Conservation (phyloP, 64 coral and sea anemone species). For the Montipora sp. region DNA sequence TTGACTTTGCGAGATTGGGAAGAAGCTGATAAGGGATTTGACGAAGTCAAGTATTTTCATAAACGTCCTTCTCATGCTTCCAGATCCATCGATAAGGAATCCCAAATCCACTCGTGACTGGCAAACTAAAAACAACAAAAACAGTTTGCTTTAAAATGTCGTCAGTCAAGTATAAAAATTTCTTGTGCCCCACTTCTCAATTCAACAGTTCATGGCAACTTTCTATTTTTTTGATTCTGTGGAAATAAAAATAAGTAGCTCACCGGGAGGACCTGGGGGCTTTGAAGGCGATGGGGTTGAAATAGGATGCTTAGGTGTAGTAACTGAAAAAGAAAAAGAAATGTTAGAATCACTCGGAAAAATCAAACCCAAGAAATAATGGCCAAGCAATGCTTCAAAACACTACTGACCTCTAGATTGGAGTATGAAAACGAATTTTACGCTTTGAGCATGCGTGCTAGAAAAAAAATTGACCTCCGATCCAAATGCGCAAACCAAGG, state of each 20-base stretch:
- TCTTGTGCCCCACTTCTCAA: too few species aligned
- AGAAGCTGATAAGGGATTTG: slow-evolving; percentile 40
- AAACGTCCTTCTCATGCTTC: slow-evolving; percentile 5
- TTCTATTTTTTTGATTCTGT: not conserved
- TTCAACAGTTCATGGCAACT: not conserved
- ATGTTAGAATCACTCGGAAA: not conserved
- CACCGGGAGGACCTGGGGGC: not conserved
- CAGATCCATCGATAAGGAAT: slow-evolving; percentile 57
- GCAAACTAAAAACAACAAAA: slow-evolving; percentile 21
- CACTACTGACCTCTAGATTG: too few species aligned
- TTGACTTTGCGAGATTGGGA: slow-evolving; percentile 23
- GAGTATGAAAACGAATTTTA: too few species aligned
- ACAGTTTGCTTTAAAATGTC: too few species aligned
- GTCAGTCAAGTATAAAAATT: too few species aligned
- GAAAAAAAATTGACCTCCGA: too few species aligned
- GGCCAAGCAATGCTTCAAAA: too few species aligned
- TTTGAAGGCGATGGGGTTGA: not conserved
- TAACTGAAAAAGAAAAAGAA: not conserved
- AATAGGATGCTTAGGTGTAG: not conserved
- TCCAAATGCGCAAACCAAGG: too few species aligned
- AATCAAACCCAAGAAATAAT: too few species aligned
- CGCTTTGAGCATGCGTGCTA: too few species aligned
- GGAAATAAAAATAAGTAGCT: not conserved
- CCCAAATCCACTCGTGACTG: slow-evolving; percentile 27
- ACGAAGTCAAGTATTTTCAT: slow-evolving; percentile 24